These are phyloP conservation scores for Mionectes olivaceus DNA, from an alignment of 2,797 vertebrate genomes.

Conservation along the genomic window DNA sequence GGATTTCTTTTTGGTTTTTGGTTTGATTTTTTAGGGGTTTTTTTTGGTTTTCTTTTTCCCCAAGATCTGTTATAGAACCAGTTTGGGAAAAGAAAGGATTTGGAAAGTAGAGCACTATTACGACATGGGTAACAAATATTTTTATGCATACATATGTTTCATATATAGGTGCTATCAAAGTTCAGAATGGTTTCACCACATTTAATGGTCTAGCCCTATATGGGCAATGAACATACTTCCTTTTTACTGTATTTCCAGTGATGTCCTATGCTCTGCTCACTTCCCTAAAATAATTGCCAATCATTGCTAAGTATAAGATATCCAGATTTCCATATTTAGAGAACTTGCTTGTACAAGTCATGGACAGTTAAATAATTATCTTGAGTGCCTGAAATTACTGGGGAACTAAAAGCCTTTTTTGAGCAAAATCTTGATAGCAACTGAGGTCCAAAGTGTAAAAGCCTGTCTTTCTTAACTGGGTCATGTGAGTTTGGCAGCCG, in stretches of 20 bases:
- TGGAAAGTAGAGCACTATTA: not conserved
- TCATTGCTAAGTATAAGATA: not conserved
- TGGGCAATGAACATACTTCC: not conserved
- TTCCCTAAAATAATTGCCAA: not conserved
- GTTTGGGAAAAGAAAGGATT: not conserved
- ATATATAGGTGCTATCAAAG: not conserved
- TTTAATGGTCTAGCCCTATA: not conserved
- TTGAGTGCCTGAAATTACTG: not conserved
- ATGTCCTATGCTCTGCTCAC: not conserved
- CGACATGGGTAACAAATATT: not conserved
- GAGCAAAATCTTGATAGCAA: not conserved
- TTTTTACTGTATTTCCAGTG: not conserved
- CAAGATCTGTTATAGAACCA: not conserved
- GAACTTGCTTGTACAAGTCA: not conserved
- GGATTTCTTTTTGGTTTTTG: rapidly evolving
- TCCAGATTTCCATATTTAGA: not conserved
- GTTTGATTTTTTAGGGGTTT: too few species aligned
- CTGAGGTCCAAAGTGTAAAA: not conserved
- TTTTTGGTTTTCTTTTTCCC: rapidly evolving
- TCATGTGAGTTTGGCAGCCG: not conserved
- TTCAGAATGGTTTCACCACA: not conserved
- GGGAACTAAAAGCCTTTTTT: not conserved
- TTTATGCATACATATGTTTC: not conserved
- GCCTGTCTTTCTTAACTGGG: not conserved
- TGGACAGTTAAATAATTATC: not conserved